Percentiles rank a stretch among this genome's conserved stretches.
Evolutionary conservation across 2,888 invertebrate species (phyloP).

Genomic region (Phalera bucephala): DNA sequence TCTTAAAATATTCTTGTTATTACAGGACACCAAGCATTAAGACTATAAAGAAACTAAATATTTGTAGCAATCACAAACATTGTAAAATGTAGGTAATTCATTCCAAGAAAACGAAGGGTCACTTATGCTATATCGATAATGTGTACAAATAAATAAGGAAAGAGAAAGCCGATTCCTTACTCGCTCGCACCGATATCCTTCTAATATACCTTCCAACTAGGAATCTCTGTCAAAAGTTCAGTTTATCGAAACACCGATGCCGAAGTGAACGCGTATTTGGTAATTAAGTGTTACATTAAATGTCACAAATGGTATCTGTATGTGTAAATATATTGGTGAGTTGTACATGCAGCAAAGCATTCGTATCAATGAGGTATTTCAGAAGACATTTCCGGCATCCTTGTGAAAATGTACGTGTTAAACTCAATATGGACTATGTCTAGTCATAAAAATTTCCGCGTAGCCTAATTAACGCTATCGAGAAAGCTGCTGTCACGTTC

Average conservation of each 20-base stretch:
- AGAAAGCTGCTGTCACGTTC: too few relatives aligned
- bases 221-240: conserved; percentile 14
- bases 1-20: too few relatives aligned
- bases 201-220: conserved; percentile 8
- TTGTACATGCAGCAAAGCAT: too few relatives aligned
- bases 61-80: not conserved
- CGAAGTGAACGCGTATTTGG: conserved; percentile 19
- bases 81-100: not conserved
- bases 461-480: too few relatives aligned
- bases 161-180: conserved; percentile 17
- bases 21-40: too few relatives aligned
- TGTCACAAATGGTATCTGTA: too few relatives aligned
- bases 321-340: too few relatives aligned
- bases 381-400: conserved; percentile 3
- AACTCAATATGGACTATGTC: conserved; percentile 27
- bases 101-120: conserved; percentile 9
- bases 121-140: conserved; percentile 13
- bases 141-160: conserved; percentile 23
- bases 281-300: too few relatives aligned
- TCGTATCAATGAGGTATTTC: conserved; percentile 16
- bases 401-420: conserved; percentile 33
- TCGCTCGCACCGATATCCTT: conserved; percentile 10
- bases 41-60: not conserved
- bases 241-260: conserved; percentile 16
- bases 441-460: conserved; percentile 35